Evolutionary conservation across 2,797 vertebrate species (phyloP).

Genomic region (Intellagama lesueurii): DNA sequence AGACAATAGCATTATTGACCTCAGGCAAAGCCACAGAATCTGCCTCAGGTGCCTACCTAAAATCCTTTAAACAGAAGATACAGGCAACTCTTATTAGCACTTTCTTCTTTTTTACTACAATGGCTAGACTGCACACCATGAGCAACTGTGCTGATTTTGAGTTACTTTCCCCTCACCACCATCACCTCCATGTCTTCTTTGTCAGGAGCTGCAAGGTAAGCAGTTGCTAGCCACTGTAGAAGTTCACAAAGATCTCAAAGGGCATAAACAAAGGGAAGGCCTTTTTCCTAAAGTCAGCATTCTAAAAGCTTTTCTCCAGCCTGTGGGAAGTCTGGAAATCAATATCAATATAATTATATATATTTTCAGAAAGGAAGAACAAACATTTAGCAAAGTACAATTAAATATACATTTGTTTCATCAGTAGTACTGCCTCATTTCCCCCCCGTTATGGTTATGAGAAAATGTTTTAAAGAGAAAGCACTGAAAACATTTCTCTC

Average conservation of each 20-base stretch:
- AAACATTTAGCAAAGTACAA: conserved; percentile 11
- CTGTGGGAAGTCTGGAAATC: conserved; percentile 43
- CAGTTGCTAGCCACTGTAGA: neutral
- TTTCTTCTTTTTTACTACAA: neutral
- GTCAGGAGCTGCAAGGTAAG: conserved; percentile 46
- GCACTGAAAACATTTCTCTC: neutral
- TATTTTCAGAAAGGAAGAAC: conserved; percentile 33
- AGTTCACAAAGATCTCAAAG: conserved; percentile 35
- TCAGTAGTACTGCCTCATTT: neutral
- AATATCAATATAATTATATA: conserved; percentile 20
- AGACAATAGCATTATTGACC: neutral
- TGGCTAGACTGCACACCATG: neutral
- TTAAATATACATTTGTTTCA: conserved; percentile 27
- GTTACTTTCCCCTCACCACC: neutral
- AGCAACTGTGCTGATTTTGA: neutral
- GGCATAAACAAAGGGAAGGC: conserved; percentile 31
- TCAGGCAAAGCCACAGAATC: neutral
- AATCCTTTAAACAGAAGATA: neutral
- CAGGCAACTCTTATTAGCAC: neutral
- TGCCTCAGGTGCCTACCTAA: neutral
- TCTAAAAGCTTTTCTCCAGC: conserved; percentile 44
- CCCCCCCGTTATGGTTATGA: neutral
- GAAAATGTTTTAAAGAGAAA: conserved; percentile 20
- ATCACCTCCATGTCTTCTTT: neutral
- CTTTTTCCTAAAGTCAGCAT: conserved; percentile 36